Evolutionary conservation across 2,888 invertebrate species (phyloP).

Genomic region (Coleophora deauratella): DNA sequence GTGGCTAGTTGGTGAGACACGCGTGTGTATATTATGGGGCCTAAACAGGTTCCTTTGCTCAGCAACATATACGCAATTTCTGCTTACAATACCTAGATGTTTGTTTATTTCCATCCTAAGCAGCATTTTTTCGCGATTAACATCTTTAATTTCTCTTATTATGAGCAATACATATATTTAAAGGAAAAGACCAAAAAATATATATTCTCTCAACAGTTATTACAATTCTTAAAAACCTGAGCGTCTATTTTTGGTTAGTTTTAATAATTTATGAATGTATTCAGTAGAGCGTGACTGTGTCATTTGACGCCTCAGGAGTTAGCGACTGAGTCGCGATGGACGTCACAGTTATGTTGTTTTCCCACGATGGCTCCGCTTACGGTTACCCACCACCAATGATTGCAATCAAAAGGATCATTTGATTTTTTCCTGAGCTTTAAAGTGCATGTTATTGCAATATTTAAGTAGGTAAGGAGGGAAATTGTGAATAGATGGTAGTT

Average conservation of each 20-base stretch:
- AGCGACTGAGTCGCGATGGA: constrained; percentile 19
- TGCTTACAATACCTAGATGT: constrained; percentile 43
- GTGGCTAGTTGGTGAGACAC: constrained; percentile 44
- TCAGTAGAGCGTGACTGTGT: constrained; percentile 45
- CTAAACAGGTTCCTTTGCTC: constrained; percentile 62
- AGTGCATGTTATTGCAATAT: too few species aligned
- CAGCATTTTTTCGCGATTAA: too few species aligned
- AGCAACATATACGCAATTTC: constrained; percentile 62
- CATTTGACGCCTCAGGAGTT: constrained; percentile 32
- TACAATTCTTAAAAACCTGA: constrained; percentile 1
- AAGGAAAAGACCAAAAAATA: too few species aligned
- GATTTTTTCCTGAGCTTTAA: too few species aligned
- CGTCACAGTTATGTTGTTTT: constrained; percentile 22
- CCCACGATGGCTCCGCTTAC: constrained; percentile 32
- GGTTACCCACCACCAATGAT: too few species aligned
- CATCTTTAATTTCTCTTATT: too few species aligned
- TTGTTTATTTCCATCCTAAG: constrained; percentile 32
- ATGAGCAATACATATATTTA: too few species aligned
- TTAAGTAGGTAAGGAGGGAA: too few species aligned
- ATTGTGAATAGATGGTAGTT: too few species aligned
- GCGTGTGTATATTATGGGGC: constrained; percentile 45
- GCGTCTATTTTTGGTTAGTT: too few species aligned
- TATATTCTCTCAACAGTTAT: too few species aligned
- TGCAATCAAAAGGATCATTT: background rate
- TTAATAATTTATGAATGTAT: constrained; percentile 9